These are phyloP conservation scores for Synanthedon andrenaeformis DNA, from an alignment of 2,888 invertebrate genomes.

Conservation along the genomic window DNA sequence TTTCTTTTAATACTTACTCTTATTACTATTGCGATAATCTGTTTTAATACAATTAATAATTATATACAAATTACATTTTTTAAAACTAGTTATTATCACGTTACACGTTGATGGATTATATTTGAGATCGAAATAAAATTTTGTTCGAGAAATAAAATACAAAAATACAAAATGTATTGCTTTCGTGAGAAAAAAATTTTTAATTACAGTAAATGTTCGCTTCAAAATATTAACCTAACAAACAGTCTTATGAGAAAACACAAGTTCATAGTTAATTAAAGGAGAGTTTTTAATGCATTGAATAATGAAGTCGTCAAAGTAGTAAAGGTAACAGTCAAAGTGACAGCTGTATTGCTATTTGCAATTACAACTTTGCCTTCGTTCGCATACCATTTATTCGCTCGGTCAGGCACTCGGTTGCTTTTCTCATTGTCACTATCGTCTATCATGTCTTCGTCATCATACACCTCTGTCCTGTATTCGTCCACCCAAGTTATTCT, in stretches of 20 bases:
- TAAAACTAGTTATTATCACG: slow-evolving; percentile 68
- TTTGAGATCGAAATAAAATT: slow-evolving; percentile 1
- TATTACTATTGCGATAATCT: background rate
- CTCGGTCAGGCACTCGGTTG: slow-evolving; percentile 59
- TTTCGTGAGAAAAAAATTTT: slow-evolving; percentile 1
- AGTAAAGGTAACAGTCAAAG: slow-evolving; percentile 11
- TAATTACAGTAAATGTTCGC: slow-evolving; percentile 16
- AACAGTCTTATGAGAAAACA: slow-evolving; percentile 3
- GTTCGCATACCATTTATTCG: slow-evolving; percentile 65
- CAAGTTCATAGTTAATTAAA: background rate
- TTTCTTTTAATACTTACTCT: background rate
- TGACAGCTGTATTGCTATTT: slow-evolving; percentile 25
- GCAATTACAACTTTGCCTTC: slow-evolving; percentile 44
- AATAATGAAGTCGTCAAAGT: slow-evolving; percentile 20
- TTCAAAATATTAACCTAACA: slow-evolving; percentile 5
- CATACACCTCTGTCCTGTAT: slow-evolving; percentile 51
- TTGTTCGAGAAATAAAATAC: background rate
- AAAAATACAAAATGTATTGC: background rate
- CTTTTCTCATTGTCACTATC: slow-evolving; percentile 43
- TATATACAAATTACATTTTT: slow-evolving; percentile 47
- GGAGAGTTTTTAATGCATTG: slow-evolving; percentile 7
- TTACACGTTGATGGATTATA: slow-evolving; percentile 48
- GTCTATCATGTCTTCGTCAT: slow-evolving; percentile 31
- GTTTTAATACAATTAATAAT: slow-evolving; percentile 2
- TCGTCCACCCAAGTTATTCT: slow-evolving; percentile 51